Evolutionary conservation across 1,140 invertebrate genomes (phyloP).

Genomic region (Drosophila melanica): DNA sequence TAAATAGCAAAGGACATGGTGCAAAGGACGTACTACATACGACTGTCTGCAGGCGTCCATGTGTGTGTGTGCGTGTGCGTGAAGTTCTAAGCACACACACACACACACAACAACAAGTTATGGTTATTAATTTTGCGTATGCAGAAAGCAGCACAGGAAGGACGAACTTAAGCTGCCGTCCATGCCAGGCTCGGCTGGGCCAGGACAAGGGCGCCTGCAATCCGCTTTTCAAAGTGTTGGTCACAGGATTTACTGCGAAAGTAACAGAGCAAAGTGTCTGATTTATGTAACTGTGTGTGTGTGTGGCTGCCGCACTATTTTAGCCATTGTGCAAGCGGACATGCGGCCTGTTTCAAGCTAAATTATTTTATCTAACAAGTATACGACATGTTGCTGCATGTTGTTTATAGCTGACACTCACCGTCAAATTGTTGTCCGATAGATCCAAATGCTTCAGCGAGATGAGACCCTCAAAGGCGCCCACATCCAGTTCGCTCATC

Average conservation of each 20-base stretch:
- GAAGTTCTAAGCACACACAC: constrained; percentile 20
- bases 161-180: constrained; percentile 57
- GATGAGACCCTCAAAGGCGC: constrained; percentile 88
- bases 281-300: constrained; percentile 54
- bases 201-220: constrained; percentile 37
- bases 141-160: constrained; percentile 65
- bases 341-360: constrained; percentile 26
- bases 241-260: constrained; percentile 69
- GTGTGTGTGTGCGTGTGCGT: constrained; percentile 28
- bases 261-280: constrained; percentile 65
- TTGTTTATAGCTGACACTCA: constrained; percentile 51
- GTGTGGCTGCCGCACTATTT: constrained; percentile 36
- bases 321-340: constrained; percentile 14
- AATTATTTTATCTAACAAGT: constrained; percentile 49
- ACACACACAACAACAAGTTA: constrained; percentile 67
- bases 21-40: constrained; percentile 38
- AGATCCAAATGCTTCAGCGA: constrained; percentile 90
- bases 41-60: constrained; percentile 17
- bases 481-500: constrained; percentile 88
- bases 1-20: constrained; percentile 78
- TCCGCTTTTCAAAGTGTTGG: constrained; percentile 76
- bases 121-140: constrained; percentile 79
- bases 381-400: constrained; percentile 26
- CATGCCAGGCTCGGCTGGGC: constrained; percentile 3
- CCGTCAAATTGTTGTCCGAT: constrained; percentile 92